A percentile compares a stretch with the other conserved stretches of the same genome.
phyloP scores from a whole-genome alignment of 1,140 invertebrate species.

The Ridgeia piscesae region DNA sequence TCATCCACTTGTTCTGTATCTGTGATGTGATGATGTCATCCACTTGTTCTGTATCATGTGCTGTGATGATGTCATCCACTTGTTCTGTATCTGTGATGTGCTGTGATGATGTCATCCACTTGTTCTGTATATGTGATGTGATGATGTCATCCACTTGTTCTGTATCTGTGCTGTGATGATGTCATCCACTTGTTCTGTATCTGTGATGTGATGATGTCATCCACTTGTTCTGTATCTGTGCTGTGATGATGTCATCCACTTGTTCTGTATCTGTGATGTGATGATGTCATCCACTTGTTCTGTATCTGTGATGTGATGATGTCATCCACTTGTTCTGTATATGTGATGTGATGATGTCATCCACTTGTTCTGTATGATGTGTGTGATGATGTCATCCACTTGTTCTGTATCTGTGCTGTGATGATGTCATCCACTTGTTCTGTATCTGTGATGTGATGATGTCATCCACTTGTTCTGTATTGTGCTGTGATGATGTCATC shows the following conservation, averaged over 20 bases:
- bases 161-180: too few species aligned
- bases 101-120: neutral
- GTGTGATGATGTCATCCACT: too few species aligned
- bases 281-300: too few species aligned
- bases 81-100: constrained; percentile 10
- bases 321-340: constrained; percentile 21
- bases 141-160: too few species aligned
- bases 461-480: constrained; percentile 23
- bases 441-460: neutral
- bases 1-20: constrained; percentile 21
- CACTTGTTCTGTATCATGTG: constrained; percentile 14
- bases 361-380: constrained; percentile 22
- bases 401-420: too few species aligned
- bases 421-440: constrained; percentile 19
- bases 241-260: neutral
- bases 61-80: neutral
- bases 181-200: constrained; percentile 23
- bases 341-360: neutral
- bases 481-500: too few species aligned
- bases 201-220: too few species aligned
- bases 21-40: neutral
- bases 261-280: too few species aligned
- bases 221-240: too few species aligned
- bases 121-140: too few species aligned
- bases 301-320: too few species aligned